Evolutionary conservation across 1,140 invertebrate species (phyloP), one percentile per base, ranked within the genome.

Genomic region (Bombus sibiricus): DNA sequence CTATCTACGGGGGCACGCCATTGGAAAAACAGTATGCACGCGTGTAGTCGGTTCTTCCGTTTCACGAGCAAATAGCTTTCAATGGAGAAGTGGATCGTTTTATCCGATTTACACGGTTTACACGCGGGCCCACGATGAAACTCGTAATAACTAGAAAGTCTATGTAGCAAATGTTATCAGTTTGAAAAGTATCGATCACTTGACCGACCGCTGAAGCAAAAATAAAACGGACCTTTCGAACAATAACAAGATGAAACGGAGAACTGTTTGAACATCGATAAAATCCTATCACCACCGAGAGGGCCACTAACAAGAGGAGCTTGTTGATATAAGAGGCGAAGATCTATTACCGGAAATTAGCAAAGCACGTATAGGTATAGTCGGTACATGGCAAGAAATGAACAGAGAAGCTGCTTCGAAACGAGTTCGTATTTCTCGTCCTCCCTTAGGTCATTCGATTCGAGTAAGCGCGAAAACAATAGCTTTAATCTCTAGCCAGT

Each of bases 281-380:
- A 71, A 83, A 78, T 39, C 13, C n/a, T 28, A 41, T 69, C 66
- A 12, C 2, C 62, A 15, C 28, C 39, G 39, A n/a, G 57, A 28
- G 47, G 10, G 18, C 22, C 41, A 18, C 25, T 18, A 39, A 71
- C 53, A 37, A 64, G 64, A 68, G 43, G 53, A 64, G 39, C 68
- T 15, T 5, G 53, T 73, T 53, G 39, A 68, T 79, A 47, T 79
- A 84, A 89, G 87, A 80, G 81, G 77, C 69, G 37, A 34, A 12
- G 32, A 62, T 89, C 87, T 86, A 89, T 89, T 90, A 86, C 84
- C 72, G 77, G 83, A 91, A 89, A 89, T 91, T 87, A 88, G 87
- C 87, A 83, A 89, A 86, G 73, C 71, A 39, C 25, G 10, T 64
- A 62, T 76, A 79, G 74, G 37, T 28, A 34, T 22, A 8, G n/a